Conservation (phyloP, 2,113 vertebrate species). For the cat (Felis catus) region F.catus_Fca126_mat1.0 CM031425.1:33931001-33931500, state of each 20-base stretch:
- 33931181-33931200: background rate
- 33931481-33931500: background rate
- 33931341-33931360: background rate
- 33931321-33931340: constrained; percentile 5
- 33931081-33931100: constrained; percentile 29
- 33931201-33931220: background rate
- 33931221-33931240: background rate
- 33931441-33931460: background rate
- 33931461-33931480: background rate
- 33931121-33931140: constrained; percentile 17
- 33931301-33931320: background rate
- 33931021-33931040: background rate
- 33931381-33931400: background rate
- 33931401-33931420: background rate
- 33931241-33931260: background rate
- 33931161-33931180: background rate
- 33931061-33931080: constrained; percentile 29
- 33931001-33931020: constrained; percentile 18
- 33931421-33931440: background rate
- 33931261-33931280: background rate
- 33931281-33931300: background rate
- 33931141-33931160: background rate
- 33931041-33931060: background rate
- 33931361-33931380: background rate
- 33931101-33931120: background rate